Evolutionary conservation across 2,113 vertebrate species (phyloP).

Genomic region (Semicossyphus pulcher): DNA sequence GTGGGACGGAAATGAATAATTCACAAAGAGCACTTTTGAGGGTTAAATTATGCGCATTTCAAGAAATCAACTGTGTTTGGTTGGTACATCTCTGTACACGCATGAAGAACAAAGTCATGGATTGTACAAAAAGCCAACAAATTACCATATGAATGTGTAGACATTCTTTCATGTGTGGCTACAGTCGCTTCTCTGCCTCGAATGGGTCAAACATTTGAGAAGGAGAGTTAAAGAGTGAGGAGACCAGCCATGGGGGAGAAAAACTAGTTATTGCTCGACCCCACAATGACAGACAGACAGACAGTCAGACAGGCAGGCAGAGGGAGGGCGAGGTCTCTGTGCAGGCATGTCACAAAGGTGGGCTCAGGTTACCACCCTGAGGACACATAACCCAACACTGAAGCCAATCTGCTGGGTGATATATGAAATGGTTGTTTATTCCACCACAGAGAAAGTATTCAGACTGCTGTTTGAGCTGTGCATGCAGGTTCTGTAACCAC

Average conservation of each 20-base stretch:
- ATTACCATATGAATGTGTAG: conserved; percentile 72
- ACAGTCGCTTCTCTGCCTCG: conserved; percentile 3
- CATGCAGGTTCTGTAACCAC: background rate
- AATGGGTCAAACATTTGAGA: conserved; percentile 46
- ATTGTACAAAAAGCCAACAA: conserved; percentile 65
- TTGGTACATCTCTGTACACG: conserved; percentile 47
- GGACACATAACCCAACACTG: conserved; percentile 27
- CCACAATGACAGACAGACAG: background rate
- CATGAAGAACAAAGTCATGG: conserved; percentile 66
- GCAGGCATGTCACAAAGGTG: conserved; percentile 56
- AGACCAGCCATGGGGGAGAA: conserved; percentile 19
- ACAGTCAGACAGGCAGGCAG: background rate
- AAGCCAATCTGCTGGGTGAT: conserved; percentile 25
- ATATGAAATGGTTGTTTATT: background rate
- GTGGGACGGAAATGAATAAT: conserved; percentile 80
- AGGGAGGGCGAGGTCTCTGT: conserved; percentile 22
- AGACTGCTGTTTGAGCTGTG: background rate
- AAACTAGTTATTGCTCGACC: conserved; percentile 36
- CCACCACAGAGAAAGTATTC: background rate
- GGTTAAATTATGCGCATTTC: conserved; percentile 76
- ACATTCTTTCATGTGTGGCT: conserved; percentile 60
- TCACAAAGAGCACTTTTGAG: conserved; percentile 66
- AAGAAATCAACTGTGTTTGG: conserved; percentile 60
- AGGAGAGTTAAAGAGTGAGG: conserved; percentile 24
- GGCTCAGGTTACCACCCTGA: conserved; percentile 60